These are phyloP conservation scores for Melangyna quadrimaculata DNA, from an alignment of 2,888 invertebrate genomes.

Conservation along the genomic window DNA sequence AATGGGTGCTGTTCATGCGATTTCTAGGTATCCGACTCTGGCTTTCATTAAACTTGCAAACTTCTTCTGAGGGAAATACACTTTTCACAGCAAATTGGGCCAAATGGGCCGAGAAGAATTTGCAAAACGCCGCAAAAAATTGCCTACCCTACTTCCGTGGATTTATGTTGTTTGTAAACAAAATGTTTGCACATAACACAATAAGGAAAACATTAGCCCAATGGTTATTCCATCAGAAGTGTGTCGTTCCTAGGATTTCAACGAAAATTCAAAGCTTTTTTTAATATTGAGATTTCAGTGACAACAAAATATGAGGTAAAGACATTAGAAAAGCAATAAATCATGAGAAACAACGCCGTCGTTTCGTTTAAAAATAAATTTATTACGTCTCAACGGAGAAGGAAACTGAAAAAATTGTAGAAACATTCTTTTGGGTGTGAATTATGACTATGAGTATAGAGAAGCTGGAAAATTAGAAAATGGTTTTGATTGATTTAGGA, in stretches of 20 bases:
- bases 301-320: not conserved
- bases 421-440: not conserved
- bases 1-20: constrained; percentile 33
- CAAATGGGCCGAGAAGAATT: constrained; percentile 30
- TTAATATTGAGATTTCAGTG: not conserved
- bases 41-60: not conserved
- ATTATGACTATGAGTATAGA: too few relatives aligned
- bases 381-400: not conserved
- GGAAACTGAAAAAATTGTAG: not conserved
- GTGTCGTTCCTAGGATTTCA: not conserved
- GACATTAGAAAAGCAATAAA: not conserved
- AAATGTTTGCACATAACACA: not conserved
- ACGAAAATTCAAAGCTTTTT: not conserved
- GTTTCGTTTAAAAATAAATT: constrained; percentile 15
- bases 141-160: not conserved
- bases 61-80: not conserved
- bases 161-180: constrained; percentile 15
- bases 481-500: constrained; percentile 3
- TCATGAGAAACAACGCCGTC: not conserved
- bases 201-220: not conserved
- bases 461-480: not conserved
- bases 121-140: not conserved
- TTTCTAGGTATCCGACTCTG: not conserved
- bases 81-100: constrained; percentile 7
- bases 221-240: not conserved